Base-by-base conservation (phyloP, 2,113 vertebrate species). In the Caranx melampygus region DNA sequence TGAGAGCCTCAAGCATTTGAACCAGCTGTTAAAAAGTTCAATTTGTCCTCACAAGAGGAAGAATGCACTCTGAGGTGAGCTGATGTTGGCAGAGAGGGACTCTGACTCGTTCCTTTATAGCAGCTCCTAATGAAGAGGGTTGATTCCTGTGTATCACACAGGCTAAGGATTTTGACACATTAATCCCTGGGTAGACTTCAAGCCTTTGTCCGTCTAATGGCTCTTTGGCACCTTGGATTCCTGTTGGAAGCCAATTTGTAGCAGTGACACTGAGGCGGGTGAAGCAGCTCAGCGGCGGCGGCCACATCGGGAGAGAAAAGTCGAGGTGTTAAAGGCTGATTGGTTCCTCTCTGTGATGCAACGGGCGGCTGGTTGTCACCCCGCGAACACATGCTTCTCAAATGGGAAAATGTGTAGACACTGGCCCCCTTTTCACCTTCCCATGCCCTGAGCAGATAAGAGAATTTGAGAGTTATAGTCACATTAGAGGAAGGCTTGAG, bases 251-350 rank as follows among this genome's bases (percentile, higher is more conserved):
- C 92, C 92, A 94, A 94, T 95, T 94, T 94, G 92, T 91, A 75
- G 91, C n/a, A 34, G 73, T 88, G 92, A 89, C 90, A 85, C 66
- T 35, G 86, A 89, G 79, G 87, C 62, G 85, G 78, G 67, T 13
- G 85, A 74, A 57, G 62, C 72, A 21, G 77, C 85, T 74, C 78
- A 70, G 88, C 61, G 18, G 89, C 63, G 18, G 85, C 75, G 78
- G 85, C 72, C 76, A 75, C 90, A 71, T 84, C 83, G 60, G 58
- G 88, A 88, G 87, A 75, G 84, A 83, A 51, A 77, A 88, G 90
- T 91, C 88, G 92, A 94, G 92, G 93, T 94, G 94, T 93, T 91
- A 91, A 91, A 87, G 88, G 79, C 87, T 94, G 94, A 94, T 95
- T 94, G 93, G 92, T 91, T 90, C 88, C 84, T 88, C 90, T 93